Conservation (phyloP, 35 echinoderm and acorn worm genomes). For the Apostichopus parvimensis region DNA sequence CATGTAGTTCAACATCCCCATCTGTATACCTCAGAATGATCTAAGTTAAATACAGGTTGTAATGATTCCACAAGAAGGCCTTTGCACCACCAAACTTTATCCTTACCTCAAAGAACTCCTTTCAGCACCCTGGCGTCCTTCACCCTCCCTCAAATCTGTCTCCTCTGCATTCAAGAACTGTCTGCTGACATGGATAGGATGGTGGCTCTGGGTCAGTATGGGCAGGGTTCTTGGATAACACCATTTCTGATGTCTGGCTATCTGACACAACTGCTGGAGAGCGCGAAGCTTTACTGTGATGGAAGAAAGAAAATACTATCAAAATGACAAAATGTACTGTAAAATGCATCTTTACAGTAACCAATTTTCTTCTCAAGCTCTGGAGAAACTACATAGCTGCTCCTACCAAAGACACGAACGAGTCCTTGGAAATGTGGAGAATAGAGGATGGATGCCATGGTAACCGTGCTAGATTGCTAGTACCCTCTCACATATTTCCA, state of each 20-base stretch:
- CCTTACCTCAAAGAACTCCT: neutral
- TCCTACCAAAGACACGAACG: neutral
- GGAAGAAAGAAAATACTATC: neutral
- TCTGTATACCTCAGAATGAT: too few species aligned
- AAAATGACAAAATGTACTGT: neutral
- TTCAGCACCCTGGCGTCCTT: neutral
- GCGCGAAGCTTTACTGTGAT: neutral
- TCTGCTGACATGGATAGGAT: neutral
- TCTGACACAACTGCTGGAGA: conserved; percentile 3
- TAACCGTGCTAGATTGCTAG: too few species aligned
- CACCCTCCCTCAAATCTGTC: neutral
- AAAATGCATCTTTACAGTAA: neutral
- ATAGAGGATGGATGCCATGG: too few species aligned
- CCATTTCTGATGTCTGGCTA: neutral
- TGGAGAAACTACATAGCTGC: neutral
- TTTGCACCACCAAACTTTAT: neutral
- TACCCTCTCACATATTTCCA: too few species aligned
- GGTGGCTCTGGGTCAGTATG: neutral
- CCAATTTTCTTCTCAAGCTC: too few species aligned
- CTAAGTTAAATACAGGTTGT: too few species aligned
- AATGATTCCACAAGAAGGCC: too few species aligned
- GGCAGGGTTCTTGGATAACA: neutral
- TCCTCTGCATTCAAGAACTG: neutral
- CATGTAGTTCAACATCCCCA: too few species aligned
- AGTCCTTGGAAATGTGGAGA: too few species aligned